A percentile compares a stretch with the other conserved stretches of the same genome.
phyloP scores from a whole-genome alignment of 1,140 invertebrate genomes.

The Bradynema listronoti region DNA sequence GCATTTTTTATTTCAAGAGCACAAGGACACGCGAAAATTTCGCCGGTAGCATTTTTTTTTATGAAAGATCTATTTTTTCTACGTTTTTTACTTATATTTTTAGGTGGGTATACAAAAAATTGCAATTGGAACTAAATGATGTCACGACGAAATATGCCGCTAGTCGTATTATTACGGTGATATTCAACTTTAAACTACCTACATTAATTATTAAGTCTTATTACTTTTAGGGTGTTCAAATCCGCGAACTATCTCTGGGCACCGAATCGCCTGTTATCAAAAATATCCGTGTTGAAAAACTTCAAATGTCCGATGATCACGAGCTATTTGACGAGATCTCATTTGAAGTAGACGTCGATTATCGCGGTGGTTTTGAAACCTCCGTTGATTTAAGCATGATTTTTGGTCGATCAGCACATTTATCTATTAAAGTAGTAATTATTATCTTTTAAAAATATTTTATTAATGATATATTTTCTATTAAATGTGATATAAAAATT shows the following conservation, averaged over 20 bases:
- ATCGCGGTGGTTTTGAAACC: slow-evolving; percentile 80
- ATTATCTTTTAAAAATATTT: too few relatives aligned
- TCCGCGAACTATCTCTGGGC: slow-evolving; percentile 78
- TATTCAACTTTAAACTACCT: slow-evolving; percentile 15
- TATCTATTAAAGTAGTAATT: slow-evolving; percentile 84
- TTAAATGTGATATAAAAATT: too few relatives aligned
- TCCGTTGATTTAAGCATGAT: slow-evolving; percentile 82
- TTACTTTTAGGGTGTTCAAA: slow-evolving; percentile 63
- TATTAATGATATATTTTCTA: too few relatives aligned
- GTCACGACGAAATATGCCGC: slow-evolving; percentile 44
- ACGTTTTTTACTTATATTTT: slow-evolving; percentile 2
- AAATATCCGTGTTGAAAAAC: slow-evolving; percentile 71
- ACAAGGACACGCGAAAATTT: slow-evolving; percentile 49
- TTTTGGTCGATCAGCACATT: slow-evolving; percentile 77
- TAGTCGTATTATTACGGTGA: slow-evolving; percentile 39
- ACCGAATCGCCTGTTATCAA: slow-evolving; percentile 78
- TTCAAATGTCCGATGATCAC: slow-evolving; percentile 72
- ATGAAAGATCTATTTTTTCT: slow-evolving; percentile 5
- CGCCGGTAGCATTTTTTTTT: slow-evolving; percentile 32
- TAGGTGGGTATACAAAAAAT: slow-evolving; percentile 53
- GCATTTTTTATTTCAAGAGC: slow-evolving; percentile 53
- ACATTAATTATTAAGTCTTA: neutral
- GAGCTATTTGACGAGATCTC: slow-evolving; percentile 64
- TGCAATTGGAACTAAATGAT: slow-evolving; percentile 52
- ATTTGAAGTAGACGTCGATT: slow-evolving; percentile 75